These are phyloP conservation scores for Malurus melanocephalus DNA, from an alignment of 2,113 vertebrate species.

Conservation along the genomic window DNA sequence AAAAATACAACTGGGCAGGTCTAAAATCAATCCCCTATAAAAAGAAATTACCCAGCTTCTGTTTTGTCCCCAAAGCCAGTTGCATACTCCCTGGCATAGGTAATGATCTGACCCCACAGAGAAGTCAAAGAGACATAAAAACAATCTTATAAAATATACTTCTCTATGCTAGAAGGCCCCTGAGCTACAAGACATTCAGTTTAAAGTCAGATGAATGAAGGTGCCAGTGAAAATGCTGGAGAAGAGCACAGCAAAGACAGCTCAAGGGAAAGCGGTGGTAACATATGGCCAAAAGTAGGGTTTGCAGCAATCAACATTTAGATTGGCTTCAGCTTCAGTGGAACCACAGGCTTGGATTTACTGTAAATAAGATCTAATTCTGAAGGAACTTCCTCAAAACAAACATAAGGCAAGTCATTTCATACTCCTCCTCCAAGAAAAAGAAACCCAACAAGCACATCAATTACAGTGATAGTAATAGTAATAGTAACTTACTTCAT, in stretches of 20 bases:
- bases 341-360: slow-evolving; percentile 63
- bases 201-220: slow-evolving; percentile 45
- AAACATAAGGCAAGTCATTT: slow-evolving; percentile 57
- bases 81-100: not conserved
- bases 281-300: slow-evolving; percentile 67
- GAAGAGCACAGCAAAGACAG: slow-evolving; percentile 55
- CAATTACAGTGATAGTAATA: slow-evolving; percentile 26
- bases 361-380: slow-evolving; percentile 62
- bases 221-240: slow-evolving; percentile 55
- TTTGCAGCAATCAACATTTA: slow-evolving; percentile 65
- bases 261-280: slow-evolving; percentile 57
- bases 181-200: not conserved
- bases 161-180: not conserved
- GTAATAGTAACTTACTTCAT: not conserved
- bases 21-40: not conserved
- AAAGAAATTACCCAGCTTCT: not conserved
- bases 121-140: not conserved
- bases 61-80: not conserved
- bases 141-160: not conserved
- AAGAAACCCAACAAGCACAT: not conserved
- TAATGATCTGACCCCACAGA: not conserved
- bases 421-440: slow-evolving; percentile 39
- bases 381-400: slow-evolving; percentile 61
- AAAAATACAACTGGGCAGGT: not conserved
- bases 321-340: slow-evolving; percentile 64